Base-by-base conservation (phyloP, 2,888 invertebrate species). In the Lasioglossum lativentre region DNA sequence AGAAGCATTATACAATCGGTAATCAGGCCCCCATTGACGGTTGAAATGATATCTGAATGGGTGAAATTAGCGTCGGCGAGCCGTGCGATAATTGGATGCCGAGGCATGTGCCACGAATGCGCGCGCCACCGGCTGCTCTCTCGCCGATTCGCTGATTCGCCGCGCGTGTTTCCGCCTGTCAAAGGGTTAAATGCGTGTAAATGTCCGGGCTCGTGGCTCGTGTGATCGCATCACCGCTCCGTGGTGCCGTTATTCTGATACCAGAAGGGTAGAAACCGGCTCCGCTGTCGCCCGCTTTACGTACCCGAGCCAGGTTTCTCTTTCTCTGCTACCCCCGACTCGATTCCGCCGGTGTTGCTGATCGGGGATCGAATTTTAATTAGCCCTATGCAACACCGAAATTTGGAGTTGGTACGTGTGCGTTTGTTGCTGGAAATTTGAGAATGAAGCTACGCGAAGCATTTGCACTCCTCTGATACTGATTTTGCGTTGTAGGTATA, bases 161-260 rank as follows among this genome's bases (percentile, higher is more conserved):
- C 87, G 85, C 86, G 89, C 90, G 89, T 91, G 91, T 88, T 91
- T 89, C 90, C 87, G 88, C 90, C 88, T 89, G 90, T 93, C 93
- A 93, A 93, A 93, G 93, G 92, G 92, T 93, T 93, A 92, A 93
- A 93, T 92, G 91, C 89, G 90, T 92, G 92, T 92, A 92, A 93
- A 92, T 92, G 90, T 91, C 90, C 91, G 88, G 89, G 85, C 88
- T 91, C 90, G 90, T 88, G 86, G 85, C 88, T 91, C 90, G 90
- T 88, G 86, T 86, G 90, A 90, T 90, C 90, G 90, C 85, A 90
- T 90, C 89, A 87, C 80, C 71, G 76, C 82, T 75, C 78, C 66
- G 76, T 78, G 79, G 52, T 10, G n/a, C 81, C 80, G 81, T 85
- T 47, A 79, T 80, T 80, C 82, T 82, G 86, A 86, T 88, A 83